phyloP scores from a whole-genome alignment of 2,113 vertebrate genomes.

The Chlorodrepanis virens region DNA sequence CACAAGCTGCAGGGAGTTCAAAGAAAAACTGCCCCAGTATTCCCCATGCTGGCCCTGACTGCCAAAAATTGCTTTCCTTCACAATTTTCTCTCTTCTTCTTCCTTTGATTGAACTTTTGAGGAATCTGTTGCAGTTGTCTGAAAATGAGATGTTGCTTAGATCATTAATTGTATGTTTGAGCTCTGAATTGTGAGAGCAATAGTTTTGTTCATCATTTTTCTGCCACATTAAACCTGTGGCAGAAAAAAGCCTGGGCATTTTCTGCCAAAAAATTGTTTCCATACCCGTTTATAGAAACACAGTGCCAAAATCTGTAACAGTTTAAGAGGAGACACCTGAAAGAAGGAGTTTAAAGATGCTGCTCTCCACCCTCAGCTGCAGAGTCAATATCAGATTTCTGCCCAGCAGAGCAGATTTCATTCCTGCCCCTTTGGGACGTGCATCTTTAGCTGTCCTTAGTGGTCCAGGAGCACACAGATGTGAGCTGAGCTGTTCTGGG shows the following conservation, averaged over 20 bases:
- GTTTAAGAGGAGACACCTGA: slow-evolving; percentile 22
- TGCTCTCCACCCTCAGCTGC: neutral
- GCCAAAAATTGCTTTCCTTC: slow-evolving; percentile 27
- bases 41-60: slow-evolving; percentile 11
- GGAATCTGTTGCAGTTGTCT: neutral
- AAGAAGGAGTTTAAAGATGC: neutral
- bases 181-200: neutral
- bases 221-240: neutral
- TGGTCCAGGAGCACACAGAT: neutral
- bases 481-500: neutral
- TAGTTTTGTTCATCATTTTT: neutral
- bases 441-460: neutral
- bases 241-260: neutral
- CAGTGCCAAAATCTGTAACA: neutral
- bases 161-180: neutral
- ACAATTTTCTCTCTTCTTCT: neutral
- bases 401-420: neutral
- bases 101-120: neutral
- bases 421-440: neutral
- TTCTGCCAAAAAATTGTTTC: slow-evolving; percentile 6
- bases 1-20: slow-evolving; percentile 72
- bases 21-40: slow-evolving; percentile 68
- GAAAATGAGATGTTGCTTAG: neutral
- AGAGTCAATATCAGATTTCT: neutral
- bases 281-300: neutral